These are phyloP conservation scores for Otus sunia DNA, from an alignment of 2,113 vertebrate species.

Conservation along the genomic window DNA sequence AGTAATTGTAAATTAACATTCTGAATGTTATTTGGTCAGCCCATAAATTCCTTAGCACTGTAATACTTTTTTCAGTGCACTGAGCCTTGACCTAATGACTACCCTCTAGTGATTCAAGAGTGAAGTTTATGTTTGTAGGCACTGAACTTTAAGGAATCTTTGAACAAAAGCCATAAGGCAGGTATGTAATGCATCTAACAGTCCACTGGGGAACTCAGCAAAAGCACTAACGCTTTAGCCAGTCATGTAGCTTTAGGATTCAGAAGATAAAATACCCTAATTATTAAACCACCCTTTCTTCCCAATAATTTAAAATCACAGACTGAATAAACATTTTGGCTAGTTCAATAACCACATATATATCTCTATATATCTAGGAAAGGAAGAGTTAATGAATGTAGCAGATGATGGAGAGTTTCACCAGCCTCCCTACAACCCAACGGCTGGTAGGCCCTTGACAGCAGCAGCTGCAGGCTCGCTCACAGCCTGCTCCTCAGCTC, in stretches of 20 bases:
- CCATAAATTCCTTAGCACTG: background rate
- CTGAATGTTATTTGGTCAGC: background rate
- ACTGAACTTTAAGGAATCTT: background rate
- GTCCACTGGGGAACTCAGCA: background rate
- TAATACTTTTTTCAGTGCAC: background rate
- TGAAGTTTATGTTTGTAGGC: background rate
- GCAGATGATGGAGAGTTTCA: background rate
- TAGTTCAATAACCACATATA: background rate
- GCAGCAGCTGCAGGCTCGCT: conserved; percentile 38
- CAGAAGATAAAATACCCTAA: background rate
- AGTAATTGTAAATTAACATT: background rate
- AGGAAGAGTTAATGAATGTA: conserved; percentile 15
- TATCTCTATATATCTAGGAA: background rate
- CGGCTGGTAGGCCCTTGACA: background rate
- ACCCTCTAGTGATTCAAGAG: background rate
- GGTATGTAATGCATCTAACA: background rate
- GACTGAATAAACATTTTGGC: background rate
- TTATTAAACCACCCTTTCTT: background rate
- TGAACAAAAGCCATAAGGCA: background rate
- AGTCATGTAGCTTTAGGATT: background rate
- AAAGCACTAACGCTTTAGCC: background rate
- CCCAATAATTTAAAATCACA: background rate
- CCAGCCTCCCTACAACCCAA: background rate
- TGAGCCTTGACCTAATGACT: background rate
- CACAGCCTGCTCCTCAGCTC: conserved; percentile 17